Percentiles rank a stretch among this genome's conserved stretches.
Evolutionary conservation across 2,113 vertebrate species (phyloP).

Genomic region (Equus quagga): DNA sequence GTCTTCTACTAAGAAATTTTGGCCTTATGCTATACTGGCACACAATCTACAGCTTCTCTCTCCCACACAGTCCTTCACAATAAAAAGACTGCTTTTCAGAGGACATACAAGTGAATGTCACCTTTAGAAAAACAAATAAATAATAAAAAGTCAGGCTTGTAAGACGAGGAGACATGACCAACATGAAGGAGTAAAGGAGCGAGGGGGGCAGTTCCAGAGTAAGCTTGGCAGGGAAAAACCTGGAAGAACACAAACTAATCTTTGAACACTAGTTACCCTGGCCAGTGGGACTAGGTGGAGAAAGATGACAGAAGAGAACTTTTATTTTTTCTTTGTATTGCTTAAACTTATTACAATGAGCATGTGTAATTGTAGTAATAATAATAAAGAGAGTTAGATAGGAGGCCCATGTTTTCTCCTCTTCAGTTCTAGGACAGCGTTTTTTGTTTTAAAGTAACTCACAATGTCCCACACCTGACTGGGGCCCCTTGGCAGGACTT

Average conservation of each 20-base stretch:
- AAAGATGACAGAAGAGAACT: not conserved
- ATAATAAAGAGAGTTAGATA: not conserved
- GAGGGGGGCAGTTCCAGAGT: not conserved
- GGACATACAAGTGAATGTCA: not conserved
- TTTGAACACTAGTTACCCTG: not conserved
- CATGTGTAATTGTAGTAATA: slow-evolving; percentile 1
- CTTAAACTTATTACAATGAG: slow-evolving; percentile 43
- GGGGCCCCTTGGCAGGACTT: not conserved
- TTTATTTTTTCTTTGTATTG: slow-evolving; percentile 26
- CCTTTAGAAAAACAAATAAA: not conserved
- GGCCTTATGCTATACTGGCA: not conserved
- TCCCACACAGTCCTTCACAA: not conserved
- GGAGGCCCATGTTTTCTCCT: not conserved
- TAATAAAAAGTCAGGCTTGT: not conserved
- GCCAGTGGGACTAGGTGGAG: not conserved
- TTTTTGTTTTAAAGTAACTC: slow-evolving; percentile 41
- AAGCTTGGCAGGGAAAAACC: not conserved
- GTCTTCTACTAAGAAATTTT: not conserved
- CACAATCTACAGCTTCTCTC: not conserved
- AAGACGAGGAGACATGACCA: not conserved
- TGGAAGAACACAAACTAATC: slow-evolving; percentile 2
- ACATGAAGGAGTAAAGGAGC: not conserved
- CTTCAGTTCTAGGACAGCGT: not conserved
- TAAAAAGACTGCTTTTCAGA: not conserved
- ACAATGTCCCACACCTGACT: slow-evolving; percentile 24